Evolutionary conservation across 1,140 invertebrate species (phyloP).

Genomic region (Colletes gigas): DNA sequence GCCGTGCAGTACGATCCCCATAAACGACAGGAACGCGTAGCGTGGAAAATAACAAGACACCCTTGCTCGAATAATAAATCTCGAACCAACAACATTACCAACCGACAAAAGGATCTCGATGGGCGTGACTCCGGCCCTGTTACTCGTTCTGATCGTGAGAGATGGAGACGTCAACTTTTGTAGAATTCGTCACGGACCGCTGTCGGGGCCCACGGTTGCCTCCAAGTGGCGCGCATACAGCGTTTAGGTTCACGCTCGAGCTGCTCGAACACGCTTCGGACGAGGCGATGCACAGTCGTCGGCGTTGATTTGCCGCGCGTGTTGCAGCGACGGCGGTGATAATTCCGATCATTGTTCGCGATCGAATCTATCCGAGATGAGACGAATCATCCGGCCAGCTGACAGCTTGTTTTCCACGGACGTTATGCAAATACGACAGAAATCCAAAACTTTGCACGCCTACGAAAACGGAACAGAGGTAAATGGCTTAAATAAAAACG

Average conservation of each 20-base stretch:
- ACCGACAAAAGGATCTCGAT: conserved; percentile 54
- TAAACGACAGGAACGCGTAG: conserved; percentile 70
- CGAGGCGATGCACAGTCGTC: conserved; percentile 6
- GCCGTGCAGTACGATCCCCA: not conserved
- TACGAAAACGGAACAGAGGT: too few species aligned
- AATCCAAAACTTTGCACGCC: too few species aligned
- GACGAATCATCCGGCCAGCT: conserved; percentile 41
- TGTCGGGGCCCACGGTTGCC: conserved; percentile 61
- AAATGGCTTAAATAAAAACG: too few species aligned
- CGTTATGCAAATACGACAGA: not conserved
- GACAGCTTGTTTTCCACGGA: conserved; percentile 21
- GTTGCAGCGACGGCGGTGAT: conserved; percentile 36
- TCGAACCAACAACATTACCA: conserved; percentile 52
- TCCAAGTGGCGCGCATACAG: conserved; percentile 16
- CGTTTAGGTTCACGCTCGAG: conserved; percentile 23
- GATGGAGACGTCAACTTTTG: conserved; percentile 79
- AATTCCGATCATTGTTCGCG: conserved; percentile 62
- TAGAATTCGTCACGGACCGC: conserved; percentile 75
- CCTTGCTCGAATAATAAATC: conserved; percentile 76
- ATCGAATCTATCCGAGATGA: conserved; percentile 18
- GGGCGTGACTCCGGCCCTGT: conserved; percentile 55
- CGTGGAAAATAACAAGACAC: conserved; percentile 76
- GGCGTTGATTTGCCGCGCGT: conserved; percentile 52
- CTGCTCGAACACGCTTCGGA: conserved; percentile 29
- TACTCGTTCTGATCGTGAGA: conserved; percentile 57